Percentiles rank a stretch among this genome's conserved stretches.
phyloP scores from a whole-genome alignment of 2,797 vertebrate genomes.

The Mus spretus region DNA sequence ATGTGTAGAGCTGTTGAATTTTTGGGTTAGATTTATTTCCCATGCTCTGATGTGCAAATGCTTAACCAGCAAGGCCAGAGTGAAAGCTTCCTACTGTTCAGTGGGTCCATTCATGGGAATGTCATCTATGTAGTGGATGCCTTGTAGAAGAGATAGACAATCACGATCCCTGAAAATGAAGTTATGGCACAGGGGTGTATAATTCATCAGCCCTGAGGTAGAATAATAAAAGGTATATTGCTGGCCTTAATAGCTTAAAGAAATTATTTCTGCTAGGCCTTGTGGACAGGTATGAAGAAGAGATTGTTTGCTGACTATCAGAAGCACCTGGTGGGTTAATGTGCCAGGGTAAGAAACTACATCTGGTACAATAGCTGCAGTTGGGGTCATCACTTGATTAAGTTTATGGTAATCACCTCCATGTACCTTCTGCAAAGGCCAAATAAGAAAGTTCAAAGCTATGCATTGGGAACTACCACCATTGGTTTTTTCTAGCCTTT shows the following conservation, averaged over 20 bases:
- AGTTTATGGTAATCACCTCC: neutral
- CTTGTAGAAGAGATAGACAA: neutral
- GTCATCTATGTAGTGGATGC: neutral
- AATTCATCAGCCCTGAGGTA: neutral
- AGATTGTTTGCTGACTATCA: neutral
- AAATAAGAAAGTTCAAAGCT: neutral
- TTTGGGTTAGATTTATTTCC: neutral
- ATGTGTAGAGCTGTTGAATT: neutral
- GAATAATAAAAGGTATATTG: neutral
- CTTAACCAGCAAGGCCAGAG: neutral
- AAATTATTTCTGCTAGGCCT: neutral
- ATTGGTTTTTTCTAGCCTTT: neutral
- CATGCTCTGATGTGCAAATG: neutral
- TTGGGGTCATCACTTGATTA: neutral
- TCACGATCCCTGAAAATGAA: neutral
- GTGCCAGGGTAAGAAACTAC: neutral
- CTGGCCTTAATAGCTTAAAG: neutral
- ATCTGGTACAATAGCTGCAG: neutral
- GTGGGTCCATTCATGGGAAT: neutral
- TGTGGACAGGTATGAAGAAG: neutral
- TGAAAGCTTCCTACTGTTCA: neutral
- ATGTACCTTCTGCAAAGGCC: neutral
- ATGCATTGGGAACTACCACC: neutral
- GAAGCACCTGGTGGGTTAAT: neutral
- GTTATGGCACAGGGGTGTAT: neutral